Percentiles rank a stretch among this genome's conserved stretches.
Evolutionary conservation across 2,113 vertebrate species (phyloP).

Genomic region (Ondatra zibethicus): DNA sequence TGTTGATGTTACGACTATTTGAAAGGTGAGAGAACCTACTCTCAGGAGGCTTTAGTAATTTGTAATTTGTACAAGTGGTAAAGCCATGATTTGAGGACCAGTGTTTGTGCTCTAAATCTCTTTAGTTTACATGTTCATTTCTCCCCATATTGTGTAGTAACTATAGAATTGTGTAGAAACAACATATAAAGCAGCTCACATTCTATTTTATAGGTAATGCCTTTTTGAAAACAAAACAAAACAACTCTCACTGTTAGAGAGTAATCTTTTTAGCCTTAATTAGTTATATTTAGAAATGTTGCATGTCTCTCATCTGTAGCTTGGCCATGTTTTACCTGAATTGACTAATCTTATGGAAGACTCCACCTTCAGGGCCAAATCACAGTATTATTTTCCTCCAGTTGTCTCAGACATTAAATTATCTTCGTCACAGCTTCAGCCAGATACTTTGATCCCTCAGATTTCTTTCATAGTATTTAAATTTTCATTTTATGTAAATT

Average conservation of each 20-base stretch:
- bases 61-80: not conserved
- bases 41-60: not conserved
- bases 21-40: not conserved
- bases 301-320: not conserved
- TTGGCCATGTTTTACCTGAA: not conserved
- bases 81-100: not conserved
- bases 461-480: not conserved
- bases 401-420: no score
- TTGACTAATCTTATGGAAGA: not conserved
- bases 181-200: not conserved
- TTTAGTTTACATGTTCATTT: not conserved
- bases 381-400: not conserved
- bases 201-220: not conserved
- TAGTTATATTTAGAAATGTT: conserved; percentile 3
- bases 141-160: no score
- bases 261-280: not conserved
- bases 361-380: not conserved
- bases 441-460: not conserved
- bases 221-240: not conserved
- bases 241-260: no score
- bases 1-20: not conserved
- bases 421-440: not conserved
- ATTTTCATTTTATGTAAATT: not conserved
- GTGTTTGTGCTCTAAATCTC: not conserved
- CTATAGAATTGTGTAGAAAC: no score